Evolutionary conservation across 1,140 invertebrate species (phyloP), one percentile per base, ranked within the genome.

Genomic region (Sitophilus oryzae): DNA sequence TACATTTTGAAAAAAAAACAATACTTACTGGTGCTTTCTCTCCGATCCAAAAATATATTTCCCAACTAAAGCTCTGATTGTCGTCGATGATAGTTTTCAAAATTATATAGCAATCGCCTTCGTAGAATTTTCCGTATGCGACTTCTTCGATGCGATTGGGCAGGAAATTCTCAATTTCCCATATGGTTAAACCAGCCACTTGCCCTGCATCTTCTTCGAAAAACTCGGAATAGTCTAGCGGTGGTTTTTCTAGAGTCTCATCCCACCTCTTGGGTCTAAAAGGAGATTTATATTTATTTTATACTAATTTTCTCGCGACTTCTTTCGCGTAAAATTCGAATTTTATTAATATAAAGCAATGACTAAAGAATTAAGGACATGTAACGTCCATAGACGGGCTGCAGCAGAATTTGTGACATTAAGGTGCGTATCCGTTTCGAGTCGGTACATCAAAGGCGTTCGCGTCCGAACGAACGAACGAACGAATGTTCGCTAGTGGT

Each of bases 21-120:
- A 23, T 52, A 74, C 76, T 77, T 80, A 94, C 90, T 3, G 95
- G 89, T 11, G 95, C 88, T 72, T 96, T 90, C 62, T 89, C 88
- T 35, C 97, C 97, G 67, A 99, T 99, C 96, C 96, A 99, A 70
- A 98, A 99, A 76, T 88, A 98, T 64, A 99, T 99, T 64, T 93
- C 84, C 92, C 95, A 98, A 46, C 82, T 80, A 0, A 98, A 74
- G 46, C 85, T 86, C 38, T 89, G 89, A 62, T 85, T 83, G 25
- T 94, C 86, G 70, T 98, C 94, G 30, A 88, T 73, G 30, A 75
- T 82, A 0, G 96, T 99, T 73, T 96, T 93, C 38, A 99, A 74
- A 48, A 99, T 81, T 62, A 99, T 98, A 69, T 99, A 99, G 74
- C 96, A 99, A 73, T 99, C 97, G 11, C 91, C 96, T 76, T 98